phyloP scores from a whole-genome alignment of 2,888 invertebrate genomes.

The Diaperis boleti region DNA sequence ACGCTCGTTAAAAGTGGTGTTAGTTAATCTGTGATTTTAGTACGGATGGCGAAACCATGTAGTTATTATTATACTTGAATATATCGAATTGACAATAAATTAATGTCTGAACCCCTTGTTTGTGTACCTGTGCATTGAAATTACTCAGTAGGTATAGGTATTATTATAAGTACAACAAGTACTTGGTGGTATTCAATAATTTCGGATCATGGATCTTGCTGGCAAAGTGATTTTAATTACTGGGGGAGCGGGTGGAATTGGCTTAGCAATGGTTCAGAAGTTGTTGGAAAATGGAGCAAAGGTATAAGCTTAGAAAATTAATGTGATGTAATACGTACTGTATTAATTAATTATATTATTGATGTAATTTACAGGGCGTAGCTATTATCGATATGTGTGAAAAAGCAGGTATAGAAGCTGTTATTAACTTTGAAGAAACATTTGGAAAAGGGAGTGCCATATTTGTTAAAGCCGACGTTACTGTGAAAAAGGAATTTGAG shows the following conservation, averaged over 20 bases:
- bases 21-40: too few species aligned
- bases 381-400: slow-evolving; percentile 43
- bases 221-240: slow-evolving; percentile 49
- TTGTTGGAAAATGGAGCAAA: slow-evolving; percentile 47
- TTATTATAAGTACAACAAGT: too few species aligned
- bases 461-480: slow-evolving; percentile 47
- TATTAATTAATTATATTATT: not conserved
- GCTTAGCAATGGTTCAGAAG: slow-evolving; percentile 39
- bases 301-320: too few species aligned
- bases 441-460: slow-evolving; percentile 39
- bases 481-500: slow-evolving; percentile 40
- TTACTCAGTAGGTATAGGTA: too few species aligned
- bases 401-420: slow-evolving; percentile 5
- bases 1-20: too few species aligned
- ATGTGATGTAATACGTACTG: too few species aligned
- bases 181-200: too few species aligned
- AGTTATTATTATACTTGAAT: too few species aligned
- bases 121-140: too few species aligned
- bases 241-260: slow-evolving; percentile 50
- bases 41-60: too few species aligned
- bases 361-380: slow-evolving; percentile 41
- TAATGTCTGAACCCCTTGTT: too few species aligned
- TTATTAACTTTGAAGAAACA: slow-evolving; percentile 7
- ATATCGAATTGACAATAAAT: too few species aligned
- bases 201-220: not conserved